A percentile compares a stretch with the other conserved stretches of the same genome.
These are phyloP conservation scores for Euleptes europaea DNA, from an alignment of 2,113 vertebrate genomes.

Conservation along the genomic window DNA sequence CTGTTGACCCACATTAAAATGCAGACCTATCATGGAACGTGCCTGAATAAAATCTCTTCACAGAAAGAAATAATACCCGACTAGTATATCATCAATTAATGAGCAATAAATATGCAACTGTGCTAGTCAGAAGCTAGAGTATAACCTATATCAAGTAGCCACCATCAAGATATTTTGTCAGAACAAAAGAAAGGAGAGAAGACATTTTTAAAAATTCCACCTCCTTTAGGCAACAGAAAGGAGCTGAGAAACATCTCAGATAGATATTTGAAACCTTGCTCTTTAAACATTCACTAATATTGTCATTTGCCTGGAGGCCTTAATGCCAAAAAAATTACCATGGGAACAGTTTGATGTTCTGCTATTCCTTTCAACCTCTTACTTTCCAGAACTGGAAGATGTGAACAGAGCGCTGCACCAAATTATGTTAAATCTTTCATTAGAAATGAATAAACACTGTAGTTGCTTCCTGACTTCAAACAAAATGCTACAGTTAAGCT, in stretches of 20 bases:
- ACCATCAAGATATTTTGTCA: not conserved
- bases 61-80: not conserved
- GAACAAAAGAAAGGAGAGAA: conserved; percentile 2
- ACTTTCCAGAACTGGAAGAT: not conserved
- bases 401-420: conserved; percentile 4
- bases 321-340: conserved; percentile 55
- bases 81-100: not conserved
- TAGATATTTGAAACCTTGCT: conserved; percentile 28
- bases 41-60: not conserved
- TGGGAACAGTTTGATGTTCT: conserved; percentile 47
- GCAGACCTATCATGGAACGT: not conserved
- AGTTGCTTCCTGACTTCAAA: too few species aligned
- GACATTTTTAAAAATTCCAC: not conserved
- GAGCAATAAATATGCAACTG: not conserved
- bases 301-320: conserved; percentile 42
- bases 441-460: too few species aligned
- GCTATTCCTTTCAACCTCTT: conserved; percentile 35
- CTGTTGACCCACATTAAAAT: not conserved
- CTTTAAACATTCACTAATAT: conserved; percentile 33
- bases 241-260: conserved; percentile 32
- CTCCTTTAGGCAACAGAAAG: not conserved
- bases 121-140: not conserved
- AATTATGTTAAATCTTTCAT: not conserved
- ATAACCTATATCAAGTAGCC: not conserved
- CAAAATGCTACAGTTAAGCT: too few species aligned